These are phyloP conservation scores for Sebastes diploproa DNA, from an alignment of 2,797 vertebrate species.

Conservation along the genomic window DNA sequence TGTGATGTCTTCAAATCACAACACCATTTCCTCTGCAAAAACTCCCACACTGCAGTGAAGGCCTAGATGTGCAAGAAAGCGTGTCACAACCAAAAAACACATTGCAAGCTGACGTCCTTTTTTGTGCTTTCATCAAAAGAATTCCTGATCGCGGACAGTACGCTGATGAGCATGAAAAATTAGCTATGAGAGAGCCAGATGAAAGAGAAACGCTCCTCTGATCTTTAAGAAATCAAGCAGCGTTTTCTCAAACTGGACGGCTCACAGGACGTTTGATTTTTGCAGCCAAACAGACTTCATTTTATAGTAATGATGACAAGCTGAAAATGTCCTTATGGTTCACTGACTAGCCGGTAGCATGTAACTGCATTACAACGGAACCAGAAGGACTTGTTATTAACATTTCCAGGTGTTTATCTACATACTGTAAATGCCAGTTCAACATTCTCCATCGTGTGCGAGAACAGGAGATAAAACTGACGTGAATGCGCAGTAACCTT, in stretches of 20 bases:
- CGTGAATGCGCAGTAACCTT: neutral
- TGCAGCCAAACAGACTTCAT: neutral
- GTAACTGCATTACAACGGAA: neutral
- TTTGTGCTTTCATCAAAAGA: slow-evolving; percentile 22
- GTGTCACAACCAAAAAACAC: slow-evolving; percentile 5
- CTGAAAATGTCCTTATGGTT: neutral
- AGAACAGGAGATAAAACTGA: neutral
- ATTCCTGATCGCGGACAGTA: slow-evolving; percentile 12
- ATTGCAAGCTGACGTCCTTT: neutral
- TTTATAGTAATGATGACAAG: neutral
- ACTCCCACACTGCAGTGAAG: neutral
- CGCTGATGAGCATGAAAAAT: slow-evolving; percentile 7
- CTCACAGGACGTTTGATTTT: neutral
- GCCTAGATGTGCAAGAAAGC: slow-evolving; percentile 32
- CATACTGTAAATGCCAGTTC: neutral
- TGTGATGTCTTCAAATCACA: neutral
- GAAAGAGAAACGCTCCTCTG: neutral
- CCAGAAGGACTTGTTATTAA: neutral
- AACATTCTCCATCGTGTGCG: neutral
- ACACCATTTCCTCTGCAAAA: neutral
- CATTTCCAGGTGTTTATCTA: neutral
- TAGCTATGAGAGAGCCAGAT: slow-evolving; percentile 2
- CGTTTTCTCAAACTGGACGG: neutral
- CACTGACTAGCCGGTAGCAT: neutral
- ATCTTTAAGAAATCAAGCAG: neutral